Base-by-base conservation (phyloP, 2,113 vertebrate species). In the Motacilla alba region DNA sequence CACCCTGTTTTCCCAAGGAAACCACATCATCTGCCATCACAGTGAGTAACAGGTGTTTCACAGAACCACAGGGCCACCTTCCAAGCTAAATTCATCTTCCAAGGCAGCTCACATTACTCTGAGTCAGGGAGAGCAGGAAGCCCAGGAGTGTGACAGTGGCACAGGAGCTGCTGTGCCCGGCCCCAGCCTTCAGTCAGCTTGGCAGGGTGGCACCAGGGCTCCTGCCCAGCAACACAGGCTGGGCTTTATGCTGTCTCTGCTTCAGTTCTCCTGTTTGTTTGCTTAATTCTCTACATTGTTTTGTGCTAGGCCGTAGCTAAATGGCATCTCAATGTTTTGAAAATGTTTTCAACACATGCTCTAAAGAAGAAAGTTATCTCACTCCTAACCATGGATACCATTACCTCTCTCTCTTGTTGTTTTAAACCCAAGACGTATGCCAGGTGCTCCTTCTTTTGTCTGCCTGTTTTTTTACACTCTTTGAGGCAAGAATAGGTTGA, bases 391-490 rank as follows among this genome's bases (percentile, higher is more conserved):
- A 26, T 3, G 67, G 83, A 49, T 92, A 63, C 84, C 76, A 68
- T 83, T 92, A 83, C 27, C 78, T n/a, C 64, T 46, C 79, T 63
- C 70, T 72, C 79, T 49, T 67, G 64, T 60, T 73, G 67, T 46
- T 83, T 49, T 23, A 75, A 96, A 70, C 21, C 33, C 44, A 28
- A 84, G 89, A 73, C 41, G 82, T 81, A 53, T 93, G 93, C 92
- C 85, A 94, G 88, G 84, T 90, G 86, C 72, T 92, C 44, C 53
- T 80, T 60, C 90, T 75, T 96, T 93, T 96, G 91, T 96, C 80
- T 14, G 14, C 22, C 13, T n/a, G 52, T 14, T 93, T 90, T 89
- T 83, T 89, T 31, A 67, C 43, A 94, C 52, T 41, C 56, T 90
- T 83, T 63, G 75, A 96, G 49, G 85, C 93, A 86, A 56, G 81